A percentile compares a stretch with the other conserved stretches of the same genome.
phyloP scores from a whole-genome alignment of 2,888 invertebrate genomes.

The Orthosia incerta region DNA sequence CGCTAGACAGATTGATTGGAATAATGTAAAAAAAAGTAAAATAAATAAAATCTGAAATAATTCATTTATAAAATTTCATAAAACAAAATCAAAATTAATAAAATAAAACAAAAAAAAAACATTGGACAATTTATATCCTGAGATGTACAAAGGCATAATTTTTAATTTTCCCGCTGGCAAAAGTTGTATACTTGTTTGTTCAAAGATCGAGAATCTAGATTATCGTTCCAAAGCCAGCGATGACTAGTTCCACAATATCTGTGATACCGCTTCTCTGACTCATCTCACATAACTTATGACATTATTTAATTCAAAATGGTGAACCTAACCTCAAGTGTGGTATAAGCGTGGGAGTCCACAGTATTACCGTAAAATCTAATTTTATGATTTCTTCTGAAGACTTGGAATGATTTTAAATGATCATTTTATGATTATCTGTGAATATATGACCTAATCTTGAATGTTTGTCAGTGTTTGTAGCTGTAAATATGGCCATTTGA shows the following conservation, averaged over 20 bases:
- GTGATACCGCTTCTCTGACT: slow-evolving; percentile 24
- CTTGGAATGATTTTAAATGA: slow-evolving; percentile 39
- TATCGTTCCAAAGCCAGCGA: background rate
- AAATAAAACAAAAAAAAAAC: no score
- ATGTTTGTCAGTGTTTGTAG: background rate
- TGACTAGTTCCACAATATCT: slow-evolving; percentile 4
- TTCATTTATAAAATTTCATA: no score
- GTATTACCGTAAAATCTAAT: slow-evolving; percentile 45
- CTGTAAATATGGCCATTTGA: no score
- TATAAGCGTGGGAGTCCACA: slow-evolving; percentile 41
- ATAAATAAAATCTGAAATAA: no score
- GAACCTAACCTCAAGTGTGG: slow-evolving; percentile 9
- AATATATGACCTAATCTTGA: background rate
- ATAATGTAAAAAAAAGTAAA: no score
- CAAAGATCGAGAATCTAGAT: background rate
- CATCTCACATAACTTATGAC: slow-evolving; percentile 22
- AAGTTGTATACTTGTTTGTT: background rate
- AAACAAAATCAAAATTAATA: no score
- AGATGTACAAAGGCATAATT: no score
- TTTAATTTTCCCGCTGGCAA: no score
- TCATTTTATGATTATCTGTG: slow-evolving; percentile 46
- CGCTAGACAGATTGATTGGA: no score
- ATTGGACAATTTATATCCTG: no score
- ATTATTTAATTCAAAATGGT: slow-evolving; percentile 35
- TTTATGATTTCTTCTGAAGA: slow-evolving; percentile 38